Conservation (phyloP, 1,140 invertebrate genomes). For the Macrostomum lignano region DNA sequence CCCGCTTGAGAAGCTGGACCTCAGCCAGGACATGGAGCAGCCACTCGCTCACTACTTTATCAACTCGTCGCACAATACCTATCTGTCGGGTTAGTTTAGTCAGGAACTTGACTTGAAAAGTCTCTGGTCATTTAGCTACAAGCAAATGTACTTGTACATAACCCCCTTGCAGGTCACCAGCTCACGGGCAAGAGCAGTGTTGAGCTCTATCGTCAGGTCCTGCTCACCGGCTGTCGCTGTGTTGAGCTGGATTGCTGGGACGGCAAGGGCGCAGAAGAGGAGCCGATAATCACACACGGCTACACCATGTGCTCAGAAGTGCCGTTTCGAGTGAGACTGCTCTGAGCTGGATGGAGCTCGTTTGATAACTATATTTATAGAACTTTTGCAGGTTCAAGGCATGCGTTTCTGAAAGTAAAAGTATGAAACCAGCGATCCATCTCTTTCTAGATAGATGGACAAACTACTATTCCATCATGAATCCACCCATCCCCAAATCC, state of each 20-base stretch:
- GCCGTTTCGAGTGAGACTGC: slow-evolving; percentile 56
- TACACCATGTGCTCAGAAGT: slow-evolving; percentile 99
- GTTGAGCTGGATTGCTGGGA: slow-evolving; percentile 98
- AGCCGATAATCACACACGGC: slow-evolving; percentile 92
- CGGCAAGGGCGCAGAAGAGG: slow-evolving; percentile 56
- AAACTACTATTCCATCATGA: too few species aligned
- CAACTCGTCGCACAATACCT: slow-evolving; percentile 97
- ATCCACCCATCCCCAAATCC: too few species aligned
- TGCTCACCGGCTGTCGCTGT: slow-evolving; percentile 74
- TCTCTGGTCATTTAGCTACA: background rate
- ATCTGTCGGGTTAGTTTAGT: slow-evolving; percentile 41
- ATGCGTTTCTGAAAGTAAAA: slow-evolving; percentile 5
- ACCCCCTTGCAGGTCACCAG: slow-evolving; percentile 42
- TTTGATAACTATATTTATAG: background rate
- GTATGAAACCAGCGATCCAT: too few species aligned
- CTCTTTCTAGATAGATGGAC: too few species aligned
- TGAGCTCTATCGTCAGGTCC: slow-evolving; percentile 70
- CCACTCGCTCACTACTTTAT: slow-evolving; percentile 90
- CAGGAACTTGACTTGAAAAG: background rate
- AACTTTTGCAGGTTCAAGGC: background rate
- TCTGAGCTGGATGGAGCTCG: background rate
- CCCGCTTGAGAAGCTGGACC: slow-evolving; percentile 74
- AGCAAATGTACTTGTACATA: background rate
- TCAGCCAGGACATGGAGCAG: slow-evolving; percentile 94
- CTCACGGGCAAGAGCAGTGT: slow-evolving; percentile 63